These are phyloP conservation scores for Caenorhabditis sp. DNA, from an alignment of 2,888 invertebrate genomes.

Conservation along the genomic window DNA sequence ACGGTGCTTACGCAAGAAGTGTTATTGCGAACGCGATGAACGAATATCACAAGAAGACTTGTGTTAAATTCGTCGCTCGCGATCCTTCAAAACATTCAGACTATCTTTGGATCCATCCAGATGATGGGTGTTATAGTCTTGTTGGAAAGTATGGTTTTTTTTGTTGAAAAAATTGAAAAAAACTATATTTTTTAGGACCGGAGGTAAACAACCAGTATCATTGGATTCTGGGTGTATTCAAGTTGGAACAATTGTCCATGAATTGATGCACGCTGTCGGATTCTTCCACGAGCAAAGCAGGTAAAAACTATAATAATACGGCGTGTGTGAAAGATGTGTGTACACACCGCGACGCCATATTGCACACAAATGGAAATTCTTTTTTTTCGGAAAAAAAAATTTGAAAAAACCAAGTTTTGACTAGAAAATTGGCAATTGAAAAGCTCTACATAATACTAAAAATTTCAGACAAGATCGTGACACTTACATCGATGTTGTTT, in stretches of 20 bases:
- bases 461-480: constrained; percentile 72
- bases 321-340: background rate
- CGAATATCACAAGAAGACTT: constrained; percentile 77
- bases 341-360: background rate
- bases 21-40: constrained; percentile 70
- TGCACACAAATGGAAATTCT: background rate
- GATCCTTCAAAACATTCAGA: constrained; percentile 72
- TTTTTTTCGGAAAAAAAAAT: too few relatives aligned
- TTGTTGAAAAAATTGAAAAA: background rate
- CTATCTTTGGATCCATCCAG: constrained; percentile 76
- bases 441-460: too few relatives aligned
- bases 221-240: constrained; percentile 70
- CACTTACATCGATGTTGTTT: constrained; percentile 71
- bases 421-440: too few relatives aligned
- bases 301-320: too few relatives aligned
- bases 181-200: constrained; percentile 33
- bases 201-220: constrained; percentile 62
- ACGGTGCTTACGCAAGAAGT: constrained; percentile 67
- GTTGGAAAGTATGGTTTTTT: constrained; percentile 74
- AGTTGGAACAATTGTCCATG: constrained; percentile 59
- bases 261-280: constrained; percentile 69
- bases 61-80: constrained; percentile 77
- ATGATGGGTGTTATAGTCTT: constrained; percentile 80
- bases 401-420: too few relatives aligned
- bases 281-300: constrained; percentile 70